A percentile compares a stretch with the other conserved stretches of the same genome.
These are phyloP conservation scores for Crocallis elinguaria DNA, from an alignment of 2,888 invertebrate genomes.

Conservation along the genomic window DNA sequence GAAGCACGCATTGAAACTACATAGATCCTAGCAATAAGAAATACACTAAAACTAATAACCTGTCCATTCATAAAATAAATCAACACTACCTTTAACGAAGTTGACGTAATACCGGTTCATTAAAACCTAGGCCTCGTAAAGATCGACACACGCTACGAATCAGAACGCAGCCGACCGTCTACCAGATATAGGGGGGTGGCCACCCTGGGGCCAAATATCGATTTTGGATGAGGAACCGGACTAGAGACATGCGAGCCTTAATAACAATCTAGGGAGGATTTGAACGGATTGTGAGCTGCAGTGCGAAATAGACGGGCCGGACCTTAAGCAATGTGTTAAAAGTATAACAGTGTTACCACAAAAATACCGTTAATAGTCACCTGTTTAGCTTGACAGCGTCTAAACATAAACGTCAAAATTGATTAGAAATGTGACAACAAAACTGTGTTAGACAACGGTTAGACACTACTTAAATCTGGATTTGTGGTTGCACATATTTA, in stretches of 20 bases:
- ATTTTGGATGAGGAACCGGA: constrained; percentile 84
- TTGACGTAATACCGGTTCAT: not conserved
- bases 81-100: too few species aligned
- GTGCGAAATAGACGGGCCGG: constrained; percentile 11
- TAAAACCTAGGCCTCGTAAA: constrained; percentile 39
- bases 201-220: constrained; percentile 72
- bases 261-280: constrained; percentile 75
- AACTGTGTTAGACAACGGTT: too few species aligned
- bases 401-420: too few species aligned
- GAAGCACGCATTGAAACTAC: too few species aligned
- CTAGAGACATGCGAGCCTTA: constrained; percentile 82
- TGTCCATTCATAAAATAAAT: too few species aligned
- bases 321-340: not conserved
- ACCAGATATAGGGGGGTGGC: constrained; percentile 70
- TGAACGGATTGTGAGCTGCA: constrained; percentile 47
- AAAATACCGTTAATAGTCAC: too few species aligned
- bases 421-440: too few species aligned
- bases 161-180: constrained; percentile 68
- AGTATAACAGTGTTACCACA: not conserved
- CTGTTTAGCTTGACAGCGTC: too few species aligned
- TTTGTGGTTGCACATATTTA: too few species aligned
- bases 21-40: too few species aligned
- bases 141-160: constrained; percentile 64
- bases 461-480: too few species aligned
- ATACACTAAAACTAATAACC: too few species aligned